These are phyloP conservation scores for Pelecanus crispus DNA, from an alignment of 2,113 vertebrate genomes.

Conservation along the genomic window DNA sequence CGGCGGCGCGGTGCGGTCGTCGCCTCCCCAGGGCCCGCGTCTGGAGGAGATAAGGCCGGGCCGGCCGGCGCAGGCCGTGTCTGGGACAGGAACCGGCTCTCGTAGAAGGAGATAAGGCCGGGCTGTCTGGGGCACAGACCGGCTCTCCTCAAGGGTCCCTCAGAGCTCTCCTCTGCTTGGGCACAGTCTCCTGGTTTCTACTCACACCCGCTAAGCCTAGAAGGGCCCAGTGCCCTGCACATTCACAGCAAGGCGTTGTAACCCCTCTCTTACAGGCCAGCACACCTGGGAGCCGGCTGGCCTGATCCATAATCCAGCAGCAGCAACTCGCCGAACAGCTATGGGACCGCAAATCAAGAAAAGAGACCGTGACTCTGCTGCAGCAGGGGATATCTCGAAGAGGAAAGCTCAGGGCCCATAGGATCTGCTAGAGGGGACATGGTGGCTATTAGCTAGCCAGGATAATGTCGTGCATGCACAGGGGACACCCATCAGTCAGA, in stretches of 20 bases:
- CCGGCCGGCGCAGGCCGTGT: background rate
- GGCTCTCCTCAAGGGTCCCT: rapidly evolving
- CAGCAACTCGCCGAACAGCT: rapidly evolving
- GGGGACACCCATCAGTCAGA: background rate
- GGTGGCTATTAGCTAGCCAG: rapidly evolving
- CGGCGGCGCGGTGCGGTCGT: background rate
- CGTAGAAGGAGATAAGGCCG: background rate
- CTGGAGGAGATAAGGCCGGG: background rate
- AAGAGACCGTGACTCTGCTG: rapidly evolving
- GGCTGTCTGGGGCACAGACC: no score
- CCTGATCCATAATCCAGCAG: no score
- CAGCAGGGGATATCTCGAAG: rapidly evolving
- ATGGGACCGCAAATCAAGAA: background rate
- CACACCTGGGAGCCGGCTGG: rapidly evolving
- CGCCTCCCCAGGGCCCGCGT: background rate
- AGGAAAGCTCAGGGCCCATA: background rate
- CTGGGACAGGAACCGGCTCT: no score
- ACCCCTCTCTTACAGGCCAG: rapidly evolving
- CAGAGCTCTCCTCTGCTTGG: background rate
- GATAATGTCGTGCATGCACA: rapidly evolving
- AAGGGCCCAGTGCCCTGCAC: no score
- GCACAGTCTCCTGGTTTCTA: rapidly evolving
- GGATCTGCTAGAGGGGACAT: background rate
- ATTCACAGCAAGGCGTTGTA: rapidly evolving
- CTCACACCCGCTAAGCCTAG: rapidly evolving